Percentiles rank a stretch among this genome's conserved stretches.
These are phyloP conservation scores for Cuculus canorus DNA, from an alignment of 2,797 vertebrate genomes.

Conservation along the genomic window DNA sequence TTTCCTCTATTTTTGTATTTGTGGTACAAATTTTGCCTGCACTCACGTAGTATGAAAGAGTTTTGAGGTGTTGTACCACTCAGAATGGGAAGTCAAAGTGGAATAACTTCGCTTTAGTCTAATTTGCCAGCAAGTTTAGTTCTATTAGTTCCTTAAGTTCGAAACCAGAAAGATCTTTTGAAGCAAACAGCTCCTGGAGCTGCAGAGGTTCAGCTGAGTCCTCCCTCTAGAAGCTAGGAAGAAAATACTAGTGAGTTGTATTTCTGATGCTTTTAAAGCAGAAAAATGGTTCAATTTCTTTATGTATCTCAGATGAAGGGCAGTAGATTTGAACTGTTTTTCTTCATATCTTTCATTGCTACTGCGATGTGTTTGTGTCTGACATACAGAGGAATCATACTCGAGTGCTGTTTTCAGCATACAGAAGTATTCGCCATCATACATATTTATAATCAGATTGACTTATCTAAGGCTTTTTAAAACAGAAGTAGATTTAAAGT, in stretches of 20 bases:
- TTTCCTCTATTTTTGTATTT: neutral
- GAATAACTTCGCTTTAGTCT: neutral
- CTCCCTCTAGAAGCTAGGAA: neutral
- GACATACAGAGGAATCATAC: neutral
- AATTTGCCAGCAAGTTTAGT: neutral
- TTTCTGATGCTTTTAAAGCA: neutral
- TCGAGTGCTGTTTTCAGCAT: neutral
- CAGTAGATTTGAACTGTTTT: neutral
- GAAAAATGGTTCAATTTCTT: neutral
- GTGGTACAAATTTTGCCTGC: neutral
- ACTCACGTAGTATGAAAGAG: neutral
- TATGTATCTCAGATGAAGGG: neutral
- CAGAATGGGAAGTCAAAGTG: neutral
- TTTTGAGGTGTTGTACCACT: neutral
- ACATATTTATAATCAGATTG: neutral
- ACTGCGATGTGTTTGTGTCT: neutral
- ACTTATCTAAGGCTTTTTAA: neutral
- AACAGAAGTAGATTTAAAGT: neutral
- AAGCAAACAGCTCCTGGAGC: neutral
- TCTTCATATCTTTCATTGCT: neutral
- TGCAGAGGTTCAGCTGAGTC: neutral
- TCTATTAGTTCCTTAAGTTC: neutral
- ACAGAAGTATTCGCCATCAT: neutral
- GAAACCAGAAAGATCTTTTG: neutral
- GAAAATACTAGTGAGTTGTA: neutral